Evolutionary conservation across 1,140 invertebrate genomes (phyloP).

Genomic region (Drosophila mauritiana): DNA sequence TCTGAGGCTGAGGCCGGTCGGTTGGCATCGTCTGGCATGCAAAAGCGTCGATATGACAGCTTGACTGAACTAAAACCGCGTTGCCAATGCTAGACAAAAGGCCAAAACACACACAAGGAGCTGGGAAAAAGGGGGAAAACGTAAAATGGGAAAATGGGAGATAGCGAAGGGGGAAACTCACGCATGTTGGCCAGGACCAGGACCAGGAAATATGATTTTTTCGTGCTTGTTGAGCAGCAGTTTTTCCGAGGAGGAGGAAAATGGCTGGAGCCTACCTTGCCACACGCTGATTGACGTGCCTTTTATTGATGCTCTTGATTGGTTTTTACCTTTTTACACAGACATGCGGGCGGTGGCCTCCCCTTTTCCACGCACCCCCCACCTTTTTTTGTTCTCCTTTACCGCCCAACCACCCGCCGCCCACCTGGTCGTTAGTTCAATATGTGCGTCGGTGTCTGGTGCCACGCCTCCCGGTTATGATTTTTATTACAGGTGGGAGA

Average conservation of each 20-base stretch:
- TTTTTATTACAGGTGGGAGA: constrained; percentile 78
- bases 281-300: constrained; percentile 80
- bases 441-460: constrained; percentile 69
- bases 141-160: background rate
- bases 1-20: constrained; percentile 1
- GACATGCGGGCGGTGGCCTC: constrained; percentile 43
- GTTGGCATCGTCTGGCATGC: constrained; percentile 52
- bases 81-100: constrained; percentile 55
- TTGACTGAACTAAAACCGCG: constrained; percentile 81
- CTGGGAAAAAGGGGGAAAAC: background rate
- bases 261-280: constrained; percentile 48
- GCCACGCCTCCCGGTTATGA: constrained; percentile 66
- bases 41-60: constrained; percentile 81
- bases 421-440: constrained; percentile 71
- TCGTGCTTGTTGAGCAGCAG: constrained; percentile 55
- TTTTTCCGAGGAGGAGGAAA: constrained; percentile 6
- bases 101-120: constrained; percentile 38
- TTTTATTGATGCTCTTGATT: constrained; percentile 84
- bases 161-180: constrained; percentile 35
- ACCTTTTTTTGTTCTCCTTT: background rate
- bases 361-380: background rate
- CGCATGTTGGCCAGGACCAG: constrained; percentile 33
- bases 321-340: constrained; percentile 79
- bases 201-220: constrained; percentile 77
- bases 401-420: background rate